Percentiles rank a stretch among this genome's conserved stretches.
phyloP scores from a whole-genome alignment of 2,113 vertebrate genomes.

The Enhydra lutris region DNA sequence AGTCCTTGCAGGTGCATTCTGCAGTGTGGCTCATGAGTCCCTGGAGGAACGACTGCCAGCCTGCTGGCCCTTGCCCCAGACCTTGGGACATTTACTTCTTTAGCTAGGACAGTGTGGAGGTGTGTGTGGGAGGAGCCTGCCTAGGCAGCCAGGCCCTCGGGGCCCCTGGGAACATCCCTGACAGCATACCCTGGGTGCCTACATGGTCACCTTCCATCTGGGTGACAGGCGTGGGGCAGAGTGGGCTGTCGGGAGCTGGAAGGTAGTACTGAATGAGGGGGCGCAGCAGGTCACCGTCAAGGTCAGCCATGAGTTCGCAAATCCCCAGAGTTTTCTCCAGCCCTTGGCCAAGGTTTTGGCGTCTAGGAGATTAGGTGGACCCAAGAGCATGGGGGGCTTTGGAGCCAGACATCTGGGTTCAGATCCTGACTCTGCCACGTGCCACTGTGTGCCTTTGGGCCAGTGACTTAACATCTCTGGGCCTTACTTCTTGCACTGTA shows the following conservation, averaged over 20 bases:
- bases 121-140: too few species aligned
- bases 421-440: background rate
- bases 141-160: background rate
- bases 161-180: background rate
- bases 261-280: too few species aligned
- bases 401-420: background rate
- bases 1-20: accelerated
- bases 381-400: background rate
- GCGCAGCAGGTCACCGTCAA: accelerated
- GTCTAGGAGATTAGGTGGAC: background rate
- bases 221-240: background rate
- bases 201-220: accelerated
- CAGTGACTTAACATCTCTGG: background rate
- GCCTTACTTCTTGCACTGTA: background rate
- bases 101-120: background rate
- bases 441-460: background rate
- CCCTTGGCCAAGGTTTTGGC: background rate
- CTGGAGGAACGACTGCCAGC: background rate
- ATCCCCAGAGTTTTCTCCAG: background rate
- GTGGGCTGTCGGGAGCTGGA: accelerated
- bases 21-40: background rate
- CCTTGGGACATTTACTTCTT: background rate
- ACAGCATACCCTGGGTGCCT: background rate
- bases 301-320: too few species aligned
- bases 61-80: background rate